Evolutionary conservation across 2,797 vertebrate genomes (phyloP).

Genomic region (Columba guinea): DNA sequence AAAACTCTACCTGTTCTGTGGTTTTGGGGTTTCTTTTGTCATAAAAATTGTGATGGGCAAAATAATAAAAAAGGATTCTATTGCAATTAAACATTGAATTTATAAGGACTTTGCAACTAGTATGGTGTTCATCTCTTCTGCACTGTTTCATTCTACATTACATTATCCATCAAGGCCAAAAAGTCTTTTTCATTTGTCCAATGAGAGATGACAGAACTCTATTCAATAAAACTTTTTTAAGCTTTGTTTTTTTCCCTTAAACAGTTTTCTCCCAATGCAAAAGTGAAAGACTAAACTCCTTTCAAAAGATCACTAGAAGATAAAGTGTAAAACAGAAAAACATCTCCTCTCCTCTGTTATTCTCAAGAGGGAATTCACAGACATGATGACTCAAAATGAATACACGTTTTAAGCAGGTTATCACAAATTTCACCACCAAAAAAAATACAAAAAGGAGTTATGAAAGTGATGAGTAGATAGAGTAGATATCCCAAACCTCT

Average conservation of each 20-base stretch:
- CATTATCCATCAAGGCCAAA: neutral
- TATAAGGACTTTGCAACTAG: neutral
- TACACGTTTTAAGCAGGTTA: neutral
- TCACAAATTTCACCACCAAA: neutral
- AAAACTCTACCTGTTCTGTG: neutral
- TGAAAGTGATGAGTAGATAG: neutral
- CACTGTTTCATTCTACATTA: neutral
- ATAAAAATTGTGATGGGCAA: neutral
- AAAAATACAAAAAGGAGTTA: neutral
- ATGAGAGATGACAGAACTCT: neutral
- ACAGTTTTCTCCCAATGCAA: neutral
- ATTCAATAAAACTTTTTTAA: neutral
- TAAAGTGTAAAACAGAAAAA: neutral
- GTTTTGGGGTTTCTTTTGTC: neutral
- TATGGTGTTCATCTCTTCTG: neutral
- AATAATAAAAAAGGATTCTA: neutral
- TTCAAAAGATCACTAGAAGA: neutral
- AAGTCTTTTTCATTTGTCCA: neutral
- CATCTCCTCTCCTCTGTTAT: neutral
- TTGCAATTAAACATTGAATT: neutral
- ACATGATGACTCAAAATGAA: neutral
- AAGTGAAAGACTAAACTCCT: neutral
- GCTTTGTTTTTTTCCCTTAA: neutral
- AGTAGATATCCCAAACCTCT: neutral
- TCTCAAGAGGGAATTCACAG: conserved; percentile 19